Conservation (phyloP, 2,797 vertebrate genomes). For the Eulemur mongoz region DNA sequence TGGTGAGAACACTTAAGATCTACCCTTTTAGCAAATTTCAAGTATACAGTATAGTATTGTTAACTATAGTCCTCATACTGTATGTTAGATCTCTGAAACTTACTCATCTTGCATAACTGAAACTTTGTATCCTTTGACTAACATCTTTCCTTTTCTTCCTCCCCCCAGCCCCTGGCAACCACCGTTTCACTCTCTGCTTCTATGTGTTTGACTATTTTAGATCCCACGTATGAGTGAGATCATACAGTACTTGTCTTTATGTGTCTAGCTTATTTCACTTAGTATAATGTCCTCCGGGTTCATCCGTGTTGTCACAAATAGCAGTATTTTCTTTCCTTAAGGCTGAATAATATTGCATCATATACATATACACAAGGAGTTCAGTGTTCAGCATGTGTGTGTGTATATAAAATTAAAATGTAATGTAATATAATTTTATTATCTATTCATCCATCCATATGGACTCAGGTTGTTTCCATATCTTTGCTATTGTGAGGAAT, state of each 20-base stretch:
- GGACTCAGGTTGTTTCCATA: background rate
- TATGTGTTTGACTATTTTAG: background rate
- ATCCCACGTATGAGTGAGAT: background rate
- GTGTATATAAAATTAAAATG: too few species aligned
- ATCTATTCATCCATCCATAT: background rate
- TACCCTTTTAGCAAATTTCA: background rate
- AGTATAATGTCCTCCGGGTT: background rate
- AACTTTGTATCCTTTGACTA: background rate
- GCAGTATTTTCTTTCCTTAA: background rate
- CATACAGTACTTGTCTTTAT: background rate
- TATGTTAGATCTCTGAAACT: background rate
- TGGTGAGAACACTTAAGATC: background rate
- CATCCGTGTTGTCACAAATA: too few species aligned
- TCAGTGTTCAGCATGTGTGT: background rate
- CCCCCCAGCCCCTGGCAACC: background rate
- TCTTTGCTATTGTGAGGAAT: background rate
- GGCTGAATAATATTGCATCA: background rate
- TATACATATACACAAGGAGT: background rate
- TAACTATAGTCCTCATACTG: background rate
- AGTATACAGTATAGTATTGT: background rate
- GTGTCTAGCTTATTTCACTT: background rate
- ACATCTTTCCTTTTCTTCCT: background rate
- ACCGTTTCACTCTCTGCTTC: background rate
- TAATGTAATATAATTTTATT: background rate
- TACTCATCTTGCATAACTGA: background rate